A percentile compares a stretch with the other conserved stretches of the same genome.
These are phyloP conservation scores for Zootoca vivipara DNA, from an alignment of 2,113 vertebrate species.

Conservation along the genomic window DNA sequence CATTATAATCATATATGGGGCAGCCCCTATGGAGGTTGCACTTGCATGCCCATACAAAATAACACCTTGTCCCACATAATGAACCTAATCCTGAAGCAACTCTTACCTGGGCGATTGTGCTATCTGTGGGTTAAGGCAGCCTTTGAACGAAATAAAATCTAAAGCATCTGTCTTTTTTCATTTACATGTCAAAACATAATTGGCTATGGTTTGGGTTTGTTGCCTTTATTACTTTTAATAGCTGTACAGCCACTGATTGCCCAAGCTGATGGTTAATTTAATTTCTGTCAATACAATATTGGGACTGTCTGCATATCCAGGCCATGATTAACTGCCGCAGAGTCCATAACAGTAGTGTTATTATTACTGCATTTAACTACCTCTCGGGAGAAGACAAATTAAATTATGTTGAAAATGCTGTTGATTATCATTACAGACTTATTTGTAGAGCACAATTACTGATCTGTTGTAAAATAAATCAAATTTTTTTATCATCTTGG, in stretches of 20 bases:
- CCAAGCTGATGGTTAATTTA: conserved; percentile 89
- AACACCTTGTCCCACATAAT: no score
- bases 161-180: conserved; percentile 80
- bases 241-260: conserved; percentile 85
- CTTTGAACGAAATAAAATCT: conserved; percentile 67
- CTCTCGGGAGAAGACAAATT: conserved; percentile 90
- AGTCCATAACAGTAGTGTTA: conserved; percentile 86
- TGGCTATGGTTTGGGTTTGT: conserved; percentile 82
- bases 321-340: conserved; percentile 84
- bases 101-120: not conserved
- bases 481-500: conserved; percentile 88
- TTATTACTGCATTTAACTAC: conserved; percentile 90
- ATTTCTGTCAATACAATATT: conserved; percentile 93
- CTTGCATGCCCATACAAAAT: not conserved
- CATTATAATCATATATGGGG: not conserved
- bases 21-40: no score
- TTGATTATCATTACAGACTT: conserved; percentile 90
- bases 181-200: conserved; percentile 84
- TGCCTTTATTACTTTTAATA: conserved; percentile 89
- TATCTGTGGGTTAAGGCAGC: conserved; percentile 21
- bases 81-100: not conserved
- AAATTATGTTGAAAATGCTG: conserved; percentile 91
- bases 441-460: conserved; percentile 91
- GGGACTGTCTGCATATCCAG: conserved; percentile 88
- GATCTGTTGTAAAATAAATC: conserved; percentile 92